Evolutionary conservation across 2,113 vertebrate genomes (phyloP), one percentile per base, ranked within the genome.

Genomic region (Echinops telfairi): DNA sequence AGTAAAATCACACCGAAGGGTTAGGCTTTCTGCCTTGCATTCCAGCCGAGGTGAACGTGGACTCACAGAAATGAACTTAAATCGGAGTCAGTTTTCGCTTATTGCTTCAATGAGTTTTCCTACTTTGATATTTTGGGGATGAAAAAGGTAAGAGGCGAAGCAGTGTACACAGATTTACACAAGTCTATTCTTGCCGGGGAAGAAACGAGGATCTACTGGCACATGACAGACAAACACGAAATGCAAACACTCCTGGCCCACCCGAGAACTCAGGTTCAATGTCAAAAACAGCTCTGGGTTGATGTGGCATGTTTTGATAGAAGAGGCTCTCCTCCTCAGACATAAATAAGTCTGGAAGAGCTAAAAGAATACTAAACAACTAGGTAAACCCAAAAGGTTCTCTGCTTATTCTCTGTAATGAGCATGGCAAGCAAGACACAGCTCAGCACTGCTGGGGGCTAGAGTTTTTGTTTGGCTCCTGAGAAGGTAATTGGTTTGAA

Each of bases 281-380:
- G 89, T 89, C 90, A 83, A 96, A 95, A 95, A 0, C 88, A 92
- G 83, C 0, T 58, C 73, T 92, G 88, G 95, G 66, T 62, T 92
- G 90, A 64, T 92, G 84, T 76, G 94, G 81, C 77, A 87, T 47
- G 88, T 95, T 91, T 95, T 70, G 2, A 96, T 68, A 75, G 86
- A 92, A 90, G 89, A 91, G 79, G 90, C 29, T 95, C 82, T 81
- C 83, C 91, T 97, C 64, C 88, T 92, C 86, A 91, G 79, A 22
- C 33, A 64, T 60, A 95, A 96, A 96, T 95, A 60, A 96, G 95
- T 94, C 94, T 94, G 95, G 88, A 95, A 29, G 22, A 27, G 90
- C 87, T 58, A 7, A 62, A 96, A 91, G 75, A 94, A 97, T 60
- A 95, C 7, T 80, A 86, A 62, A 89, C 83, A 60, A 95, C 40